Evolutionary conservation across 2,797 vertebrate genomes (phyloP).

Genomic region (Lateolabrax maculatus): DNA sequence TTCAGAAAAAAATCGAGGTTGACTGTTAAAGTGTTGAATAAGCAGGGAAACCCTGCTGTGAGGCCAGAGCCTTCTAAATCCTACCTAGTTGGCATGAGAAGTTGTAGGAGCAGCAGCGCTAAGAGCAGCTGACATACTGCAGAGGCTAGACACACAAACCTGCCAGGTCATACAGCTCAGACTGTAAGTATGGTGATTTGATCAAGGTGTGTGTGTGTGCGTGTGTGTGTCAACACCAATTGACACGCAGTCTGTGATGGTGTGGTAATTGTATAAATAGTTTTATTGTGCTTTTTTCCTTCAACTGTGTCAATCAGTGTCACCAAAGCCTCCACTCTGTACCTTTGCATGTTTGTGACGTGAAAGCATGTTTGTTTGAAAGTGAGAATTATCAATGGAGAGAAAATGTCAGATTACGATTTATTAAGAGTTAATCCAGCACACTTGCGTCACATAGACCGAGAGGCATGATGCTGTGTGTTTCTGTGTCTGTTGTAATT

Average conservation of each 20-base stretch:
- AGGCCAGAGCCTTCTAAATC: slow-evolving; percentile 41
- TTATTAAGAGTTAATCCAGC: slow-evolving; percentile 34
- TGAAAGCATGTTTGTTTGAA: not conserved
- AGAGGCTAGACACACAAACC: slow-evolving; percentile 29
- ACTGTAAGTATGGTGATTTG: slow-evolving; percentile 20
- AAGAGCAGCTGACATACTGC: slow-evolving; percentile 26
- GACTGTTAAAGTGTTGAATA: slow-evolving; percentile 26
- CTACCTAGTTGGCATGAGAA: slow-evolving; percentile 33
- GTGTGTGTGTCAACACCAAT: not conserved
- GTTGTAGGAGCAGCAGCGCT: slow-evolving; percentile 2
- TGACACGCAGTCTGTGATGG: slow-evolving; percentile 10
- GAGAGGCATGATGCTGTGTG: slow-evolving; percentile 20
- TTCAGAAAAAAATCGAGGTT: slow-evolving; percentile 8
- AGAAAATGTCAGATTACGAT: slow-evolving; percentile 5
- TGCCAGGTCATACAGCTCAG: slow-evolving; percentile 35
- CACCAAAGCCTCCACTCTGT: not conserved
- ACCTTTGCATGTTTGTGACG: not conserved
- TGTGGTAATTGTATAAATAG: slow-evolving; percentile 12
- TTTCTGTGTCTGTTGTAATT: slow-evolving; percentile 25
- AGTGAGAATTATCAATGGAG: not conserved
- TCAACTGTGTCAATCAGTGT: not conserved
- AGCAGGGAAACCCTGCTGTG: slow-evolving; percentile 38
- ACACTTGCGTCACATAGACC: slow-evolving; percentile 27
- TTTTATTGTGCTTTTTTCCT: not conserved
- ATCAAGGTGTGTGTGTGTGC: slow-evolving; percentile 12